Base-by-base conservation (phyloP, 1,140 invertebrate genomes). In the Pentalonia nigronervosa region DNA sequence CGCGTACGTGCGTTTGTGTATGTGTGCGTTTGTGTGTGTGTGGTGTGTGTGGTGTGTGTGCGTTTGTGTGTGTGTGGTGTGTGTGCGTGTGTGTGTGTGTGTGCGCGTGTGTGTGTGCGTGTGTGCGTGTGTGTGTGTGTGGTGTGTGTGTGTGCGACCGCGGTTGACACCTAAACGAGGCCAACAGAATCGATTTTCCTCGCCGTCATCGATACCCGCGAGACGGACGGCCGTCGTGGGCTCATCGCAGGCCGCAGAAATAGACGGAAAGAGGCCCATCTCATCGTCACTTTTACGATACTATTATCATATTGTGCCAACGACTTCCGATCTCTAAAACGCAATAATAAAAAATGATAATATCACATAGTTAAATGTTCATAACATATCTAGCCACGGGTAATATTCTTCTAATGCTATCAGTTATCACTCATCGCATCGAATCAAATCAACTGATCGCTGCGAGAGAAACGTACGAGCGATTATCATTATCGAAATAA, bases 101-200 rank as follows among this genome's bases (percentile, higher is more conserved):
- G 4, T 1, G 2, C 41, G 41, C 41, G 41, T 4, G 41, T 41
- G 41, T 41, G 41, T 41, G 41, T 2, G 41, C 41, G 41, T 41
- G n/a, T n/a, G n/a, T n/a, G n/a, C n/a, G n/a, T n/a, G n/a, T n/a
- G n/a, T n/a, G 23, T 9, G 56, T 30, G n/a, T 20, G 67, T 17
- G 4, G 11, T 17, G 34, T 7, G n/a, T 17, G 34, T 81, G 76
- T 21, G 76, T 36, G 11, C 14, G 23, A 45, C 84, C 9, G 84
- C 84, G 45, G 25, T 30, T 41, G 21, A 45, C 36, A 36, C 36
- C 21, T 36, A 83, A 84, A 84, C 83, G 83, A 84, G 83, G 84
- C 36, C 86, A 41, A 48, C 86, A 7, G 30, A 87, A 87, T 87
- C 86, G 86, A 87, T 87, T 87, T 87, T 87, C 17, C 45, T n/a